These are phyloP conservation scores for Andrena bucephala DNA, from an alignment of 2,888 invertebrate species.

Conservation along the genomic window DNA sequence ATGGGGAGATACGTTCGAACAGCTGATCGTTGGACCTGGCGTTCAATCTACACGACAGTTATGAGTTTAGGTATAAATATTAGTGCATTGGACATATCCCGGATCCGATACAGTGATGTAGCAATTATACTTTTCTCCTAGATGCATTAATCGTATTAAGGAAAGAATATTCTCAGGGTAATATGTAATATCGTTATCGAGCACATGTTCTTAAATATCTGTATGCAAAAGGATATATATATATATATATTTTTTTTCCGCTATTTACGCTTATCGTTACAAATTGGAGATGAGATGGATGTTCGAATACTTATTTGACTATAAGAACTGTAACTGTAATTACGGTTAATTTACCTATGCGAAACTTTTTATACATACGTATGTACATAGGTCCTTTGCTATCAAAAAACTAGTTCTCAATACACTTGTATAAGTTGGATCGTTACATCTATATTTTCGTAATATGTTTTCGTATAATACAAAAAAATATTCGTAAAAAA, in stretches of 20 bases:
- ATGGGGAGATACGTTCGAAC: slow-evolving; percentile 10
- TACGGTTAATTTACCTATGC: slow-evolving; percentile 49
- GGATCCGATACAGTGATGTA: slow-evolving; percentile 8
- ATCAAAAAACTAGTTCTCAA: slow-evolving; percentile 62
- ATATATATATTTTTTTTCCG: background rate
- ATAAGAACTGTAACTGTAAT: slow-evolving; percentile 36
- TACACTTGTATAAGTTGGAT: slow-evolving; percentile 56
- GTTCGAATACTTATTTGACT: slow-evolving; percentile 40
- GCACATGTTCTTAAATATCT: slow-evolving; percentile 36
- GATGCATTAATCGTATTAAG: slow-evolving; percentile 30
- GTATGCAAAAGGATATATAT: slow-evolving; percentile 42
- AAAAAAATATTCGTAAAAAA: slow-evolving; percentile 55
- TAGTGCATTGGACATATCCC: slow-evolving; percentile 3
- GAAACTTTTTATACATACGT: slow-evolving; percentile 66
- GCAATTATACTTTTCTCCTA: slow-evolving; percentile 18
- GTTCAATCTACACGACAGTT: slow-evolving; percentile 18
- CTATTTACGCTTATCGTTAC: slow-evolving; percentile 35
- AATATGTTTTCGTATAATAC: slow-evolving; percentile 48
- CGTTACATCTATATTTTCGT: slow-evolving; percentile 33
- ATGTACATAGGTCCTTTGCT: slow-evolving; percentile 65
- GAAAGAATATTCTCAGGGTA: slow-evolving; percentile 42
- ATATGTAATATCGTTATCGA: slow-evolving; percentile 44
- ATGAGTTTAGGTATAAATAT: slow-evolving; percentile 16
- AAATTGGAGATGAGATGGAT: slow-evolving; percentile 40
- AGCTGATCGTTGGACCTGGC: slow-evolving; percentile 5